Evolutionary conservation across 2,113 vertebrate species (phyloP), one percentile per base, ranked within the genome.

Genomic region (Sigmodon hispidus): DNA sequence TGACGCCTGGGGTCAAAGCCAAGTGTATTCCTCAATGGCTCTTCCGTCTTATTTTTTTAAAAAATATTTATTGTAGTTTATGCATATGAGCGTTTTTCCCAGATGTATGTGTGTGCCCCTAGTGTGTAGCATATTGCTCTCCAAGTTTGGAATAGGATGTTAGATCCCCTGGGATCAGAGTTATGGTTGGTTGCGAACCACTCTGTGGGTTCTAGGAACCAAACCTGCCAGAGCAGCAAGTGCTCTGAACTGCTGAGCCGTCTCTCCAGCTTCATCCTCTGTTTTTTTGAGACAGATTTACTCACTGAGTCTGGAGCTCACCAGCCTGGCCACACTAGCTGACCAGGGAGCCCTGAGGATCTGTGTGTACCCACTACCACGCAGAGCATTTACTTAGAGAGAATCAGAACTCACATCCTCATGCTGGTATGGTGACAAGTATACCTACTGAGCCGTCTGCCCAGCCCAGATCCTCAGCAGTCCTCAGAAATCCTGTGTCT

Each of bases 341-440:
- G 48, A 48, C 26, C 76, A 16, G 45, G 15, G 48, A 52, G 76
- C 48, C 48, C 75, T 36, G 31, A 45, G 48, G 48, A 79, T 50
- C 76, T 34, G 10, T 13, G 2, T 15, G 48, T 9, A 11, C 43
- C 31, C 8, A 45, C 40, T 43, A 11, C 40, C 81, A 65, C 12
- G 81, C 31, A 10, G 8, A 13, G 22, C 43, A 6, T 79, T 79
- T 19, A 34, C 31, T 21, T 55, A 50, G 29, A 19, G 61, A 80
- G 63, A 36, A n/a, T 67, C 45, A 36, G 55, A 52, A 70, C 65
- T 70, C 34, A 24, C 21, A 34, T 72, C 9, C 15, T 43, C 69
- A 19, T 0, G 0, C 15, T 55, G 43, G 8, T 0, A 0, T n/a
- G 22, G 22, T 7, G 7, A 5, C 45, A 21, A 29, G 48, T 70